Percentiles rank a stretch among this genome's conserved stretches.
These are phyloP conservation scores for Marmota monax DNA, from an alignment of 2,113 vertebrate species.

Conservation along the genomic window DNA sequence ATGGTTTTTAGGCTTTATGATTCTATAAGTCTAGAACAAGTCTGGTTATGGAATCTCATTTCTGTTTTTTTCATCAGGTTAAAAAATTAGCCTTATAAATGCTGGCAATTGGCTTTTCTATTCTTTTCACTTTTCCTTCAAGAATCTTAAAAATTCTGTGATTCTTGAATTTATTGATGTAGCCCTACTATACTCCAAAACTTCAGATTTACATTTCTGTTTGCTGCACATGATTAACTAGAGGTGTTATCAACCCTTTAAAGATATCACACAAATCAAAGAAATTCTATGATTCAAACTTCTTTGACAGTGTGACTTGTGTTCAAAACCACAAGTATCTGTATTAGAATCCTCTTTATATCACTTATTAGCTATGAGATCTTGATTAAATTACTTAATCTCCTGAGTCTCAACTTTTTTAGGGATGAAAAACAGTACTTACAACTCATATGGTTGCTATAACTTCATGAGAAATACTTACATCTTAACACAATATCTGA, in stretches of 20 bases:
- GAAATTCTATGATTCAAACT: neutral
- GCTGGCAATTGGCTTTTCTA: conserved; percentile 27
- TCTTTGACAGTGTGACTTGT: conserved; percentile 38
- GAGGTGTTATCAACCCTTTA: neutral
- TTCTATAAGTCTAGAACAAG: conserved; percentile 19
- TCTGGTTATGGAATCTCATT: neutral
- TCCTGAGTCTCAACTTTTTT: conserved; percentile 7
- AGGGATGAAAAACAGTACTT: conserved; percentile 23
- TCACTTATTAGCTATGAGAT: neutral
- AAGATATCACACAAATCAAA: neutral
- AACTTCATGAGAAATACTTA: neutral
- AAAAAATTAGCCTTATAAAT: neutral
- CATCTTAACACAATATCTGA: neutral
- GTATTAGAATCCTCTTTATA: conserved; percentile 16
- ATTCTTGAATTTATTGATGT: neutral
- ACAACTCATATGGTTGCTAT: neutral
- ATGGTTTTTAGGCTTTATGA: conserved; percentile 21
- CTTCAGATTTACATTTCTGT: neutral
- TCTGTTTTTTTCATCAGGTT: neutral
- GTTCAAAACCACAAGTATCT: conserved; percentile 33
- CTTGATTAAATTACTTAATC: conserved; percentile 41
- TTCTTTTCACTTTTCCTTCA: neutral
- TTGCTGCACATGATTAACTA: neutral
- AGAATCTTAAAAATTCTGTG: conserved; percentile 32
- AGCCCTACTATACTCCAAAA: neutral